Conservation (phyloP, 2,113 vertebrate genomes). For the Numida meleagris region DNA sequence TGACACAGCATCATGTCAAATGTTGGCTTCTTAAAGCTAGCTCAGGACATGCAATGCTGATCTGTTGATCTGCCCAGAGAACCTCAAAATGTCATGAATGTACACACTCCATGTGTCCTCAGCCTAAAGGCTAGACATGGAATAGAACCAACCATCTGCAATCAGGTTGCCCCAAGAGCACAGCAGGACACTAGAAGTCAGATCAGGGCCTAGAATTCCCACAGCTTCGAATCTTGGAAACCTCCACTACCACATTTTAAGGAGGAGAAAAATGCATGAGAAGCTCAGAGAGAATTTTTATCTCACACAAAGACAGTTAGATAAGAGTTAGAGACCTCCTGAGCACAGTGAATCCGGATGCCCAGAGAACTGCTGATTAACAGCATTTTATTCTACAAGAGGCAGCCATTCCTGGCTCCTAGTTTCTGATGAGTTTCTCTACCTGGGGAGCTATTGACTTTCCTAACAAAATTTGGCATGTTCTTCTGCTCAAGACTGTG, state of each 20-base stretch:
- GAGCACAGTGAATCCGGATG: fast-evolving
- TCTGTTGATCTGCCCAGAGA: neutral
- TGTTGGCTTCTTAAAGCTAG: neutral
- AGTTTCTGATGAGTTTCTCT: neutral
- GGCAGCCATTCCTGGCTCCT: neutral
- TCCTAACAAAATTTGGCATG: neutral
- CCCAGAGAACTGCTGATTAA: neutral
- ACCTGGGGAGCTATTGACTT: neutral
- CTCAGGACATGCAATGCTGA: neutral
- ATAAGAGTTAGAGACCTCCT: neutral
- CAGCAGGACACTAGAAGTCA: neutral
- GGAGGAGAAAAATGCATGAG: neutral
- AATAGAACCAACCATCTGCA: neutral
- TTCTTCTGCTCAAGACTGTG: neutral
- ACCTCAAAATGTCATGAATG: neutral
- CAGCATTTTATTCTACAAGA: neutral
- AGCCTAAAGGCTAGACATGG: neutral
- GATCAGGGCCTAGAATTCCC: neutral
- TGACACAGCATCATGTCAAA: neutral
- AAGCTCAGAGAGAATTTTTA: neutral
- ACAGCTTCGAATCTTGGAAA: neutral
- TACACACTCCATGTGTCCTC: neutral
- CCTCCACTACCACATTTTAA: neutral
- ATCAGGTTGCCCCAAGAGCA: neutral
- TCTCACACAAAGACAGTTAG: neutral